Conservation (phyloP, 2,113 vertebrate species). For the Sclerurus mexicanus region DNA sequence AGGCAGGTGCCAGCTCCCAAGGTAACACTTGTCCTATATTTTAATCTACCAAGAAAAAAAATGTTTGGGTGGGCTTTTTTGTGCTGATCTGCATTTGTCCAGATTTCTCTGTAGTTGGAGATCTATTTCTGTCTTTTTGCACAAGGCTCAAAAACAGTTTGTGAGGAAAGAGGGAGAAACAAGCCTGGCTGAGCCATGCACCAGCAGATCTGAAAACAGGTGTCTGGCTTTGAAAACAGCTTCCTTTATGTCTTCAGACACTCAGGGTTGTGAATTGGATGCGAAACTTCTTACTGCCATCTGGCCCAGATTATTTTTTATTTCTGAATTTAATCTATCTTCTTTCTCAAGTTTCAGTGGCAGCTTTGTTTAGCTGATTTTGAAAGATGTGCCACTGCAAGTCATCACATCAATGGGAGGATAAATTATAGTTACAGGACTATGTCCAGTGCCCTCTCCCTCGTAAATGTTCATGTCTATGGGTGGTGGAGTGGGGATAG, state of each 20-base stretch:
- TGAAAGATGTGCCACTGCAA: background rate
- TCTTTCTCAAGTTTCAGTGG: background rate
- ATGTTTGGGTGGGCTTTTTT: accelerated
- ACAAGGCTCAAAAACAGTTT: background rate
- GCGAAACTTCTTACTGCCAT: background rate
- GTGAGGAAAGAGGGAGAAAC: background rate
- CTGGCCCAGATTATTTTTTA: background rate
- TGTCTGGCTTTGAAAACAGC: background rate
- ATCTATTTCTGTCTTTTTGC: background rate
- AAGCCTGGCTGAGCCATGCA: background rate
- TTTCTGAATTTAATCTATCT: conserved; percentile 11
- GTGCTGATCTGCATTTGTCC: background rate
- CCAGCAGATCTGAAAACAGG: background rate
- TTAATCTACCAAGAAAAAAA: background rate
- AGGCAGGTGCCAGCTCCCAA: background rate
- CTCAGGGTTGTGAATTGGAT: background rate
- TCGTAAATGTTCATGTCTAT: background rate
- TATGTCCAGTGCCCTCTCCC: background rate
- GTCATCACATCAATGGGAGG: background rate
- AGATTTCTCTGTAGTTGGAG: background rate
- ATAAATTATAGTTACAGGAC: background rate
- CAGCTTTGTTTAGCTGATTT: conserved; percentile 22
- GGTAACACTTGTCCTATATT: background rate
- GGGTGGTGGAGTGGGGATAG: background rate
- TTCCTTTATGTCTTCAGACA: background rate